These are phyloP conservation scores for Bicyclus anynana DNA, from an alignment of 1,140 invertebrate species.

Conservation along the genomic window DNA sequence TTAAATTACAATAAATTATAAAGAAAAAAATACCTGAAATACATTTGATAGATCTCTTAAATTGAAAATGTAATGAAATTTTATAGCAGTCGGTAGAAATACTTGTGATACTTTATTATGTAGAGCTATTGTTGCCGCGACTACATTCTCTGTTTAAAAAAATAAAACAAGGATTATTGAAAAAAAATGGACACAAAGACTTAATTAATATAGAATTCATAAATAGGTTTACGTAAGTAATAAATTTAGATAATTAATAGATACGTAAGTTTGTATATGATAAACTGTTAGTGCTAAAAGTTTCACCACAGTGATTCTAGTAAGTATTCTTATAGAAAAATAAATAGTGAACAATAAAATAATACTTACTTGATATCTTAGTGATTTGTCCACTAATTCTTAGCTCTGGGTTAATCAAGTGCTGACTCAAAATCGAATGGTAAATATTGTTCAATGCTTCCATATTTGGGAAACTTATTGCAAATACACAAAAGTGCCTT, in stretches of 20 bases:
- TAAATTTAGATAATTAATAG: too few relatives aligned
- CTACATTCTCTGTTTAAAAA: constrained; percentile 80
- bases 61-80: constrained; percentile 99
- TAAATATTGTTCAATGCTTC: constrained; percentile 95
- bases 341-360: neutral
- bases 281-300: too few relatives aligned
- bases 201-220: too few relatives aligned
- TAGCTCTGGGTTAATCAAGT: constrained; percentile 88
- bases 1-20: neutral
- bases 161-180: constrained; percentile 3
- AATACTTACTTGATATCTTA: constrained; percentile 73
- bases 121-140: constrained; percentile 88
- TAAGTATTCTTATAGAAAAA: neutral
- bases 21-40: constrained; percentile 81
- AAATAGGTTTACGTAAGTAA: too few relatives aligned
- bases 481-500: constrained; percentile 96
- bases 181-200: neutral
- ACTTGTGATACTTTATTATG: constrained; percentile 91
- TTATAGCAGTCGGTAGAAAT: constrained; percentile 95
- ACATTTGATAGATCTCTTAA: constrained; percentile 95
- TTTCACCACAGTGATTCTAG: too few relatives aligned
- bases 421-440: constrained; percentile 90
- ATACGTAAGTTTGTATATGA: too few relatives aligned
- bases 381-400: constrained; percentile 83
- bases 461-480: constrained; percentile 92